Evolutionary conservation across 2,888 invertebrate species (phyloP), one percentile per base, ranked within the genome.

Genomic region (Koerneria pararmatus): DNA sequence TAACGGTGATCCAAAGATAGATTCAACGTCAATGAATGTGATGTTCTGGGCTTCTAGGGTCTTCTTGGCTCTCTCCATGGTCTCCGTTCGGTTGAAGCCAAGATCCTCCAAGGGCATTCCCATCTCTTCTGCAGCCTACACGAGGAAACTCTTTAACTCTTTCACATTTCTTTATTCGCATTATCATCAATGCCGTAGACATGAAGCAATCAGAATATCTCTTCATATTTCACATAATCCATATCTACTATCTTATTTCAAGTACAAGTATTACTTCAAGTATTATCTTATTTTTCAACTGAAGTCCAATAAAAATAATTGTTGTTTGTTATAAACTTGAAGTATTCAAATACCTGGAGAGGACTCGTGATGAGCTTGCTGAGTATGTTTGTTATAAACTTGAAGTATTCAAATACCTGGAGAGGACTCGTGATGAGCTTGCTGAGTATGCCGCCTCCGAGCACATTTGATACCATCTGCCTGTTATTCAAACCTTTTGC

Each of bases 371-470:
- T 74, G 22, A 76, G 69, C 59, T 76, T 71, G 54, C 76, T 76
- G 5, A 76, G 59, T 6, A 76, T n/a, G n/a, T n/a, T n/a, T n/a
- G n/a, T n/a, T n/a, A n/a, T n/a, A n/a, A n/a, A n/a, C n/a, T n/a
- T n/a, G n/a, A n/a, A 15, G n/a, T 41, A 15, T 15, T 41, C 11
- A 11, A 41, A n/a, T 41, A 64, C 64, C 64, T 64, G 54, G 24
- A 75, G 56, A 2, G 76, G 76, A 49, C 74, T 73, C 1, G 73
- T 71, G 34, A 75, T 74, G 22, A 76, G 69, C 59, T 76, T 71
- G 54, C 76, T 76, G 5, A 76, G 59, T 6, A 76, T 65, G 29
- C 76, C 74, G 65, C 73, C 74, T 51, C 76, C 76, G n/a, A 76
- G 64, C 69, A 76, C 72, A 51, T 59, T 69, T 3, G 74, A 74